phyloP scores from a whole-genome alignment of 2,888 invertebrate genomes.

The Ornithoptera priamus region DNA sequence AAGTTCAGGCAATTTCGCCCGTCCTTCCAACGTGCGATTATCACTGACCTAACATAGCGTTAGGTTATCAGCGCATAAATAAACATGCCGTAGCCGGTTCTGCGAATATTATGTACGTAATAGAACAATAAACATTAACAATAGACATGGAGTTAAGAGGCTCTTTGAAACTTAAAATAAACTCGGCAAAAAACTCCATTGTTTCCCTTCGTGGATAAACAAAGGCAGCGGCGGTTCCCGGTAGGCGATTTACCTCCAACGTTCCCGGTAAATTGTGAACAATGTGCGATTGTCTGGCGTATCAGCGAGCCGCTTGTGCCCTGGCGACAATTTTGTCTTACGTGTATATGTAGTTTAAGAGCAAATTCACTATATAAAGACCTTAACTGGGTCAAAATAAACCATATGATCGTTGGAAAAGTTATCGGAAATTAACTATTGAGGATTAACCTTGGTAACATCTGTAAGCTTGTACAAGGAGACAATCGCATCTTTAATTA shows the following conservation, averaged over 20 bases:
- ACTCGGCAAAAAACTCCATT: conserved; percentile 56
- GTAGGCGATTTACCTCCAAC: conserved; percentile 56
- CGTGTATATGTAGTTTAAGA: background rate
- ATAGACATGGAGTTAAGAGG: conserved; percentile 44
- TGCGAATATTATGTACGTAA: conserved; percentile 36
- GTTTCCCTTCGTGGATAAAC: conserved; percentile 61
- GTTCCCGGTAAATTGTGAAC: conserved; percentile 58
- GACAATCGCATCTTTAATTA: no score
- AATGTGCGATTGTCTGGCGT: conserved; percentile 57
- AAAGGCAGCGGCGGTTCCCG: conserved; percentile 57
- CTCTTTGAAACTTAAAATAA: conserved; percentile 49
- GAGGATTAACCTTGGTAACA: no score
- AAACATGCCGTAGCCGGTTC: conserved; percentile 20
- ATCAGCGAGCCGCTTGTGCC: conserved; percentile 7
- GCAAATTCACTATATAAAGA: background rate
- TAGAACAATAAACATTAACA: conserved; percentile 51
- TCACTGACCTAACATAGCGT: conserved; percentile 21
- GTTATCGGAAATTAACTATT: no score
- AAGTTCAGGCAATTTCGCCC: no score
- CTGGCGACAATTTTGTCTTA: background rate
- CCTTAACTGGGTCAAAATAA: no score
- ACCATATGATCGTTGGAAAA: no score
- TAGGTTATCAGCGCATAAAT: conserved; percentile 14
- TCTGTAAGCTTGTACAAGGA: no score
- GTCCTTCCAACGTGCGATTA: background rate